Conservation (phyloP, 2,797 vertebrate genomes). For the Lithobates pipiens region DNA sequence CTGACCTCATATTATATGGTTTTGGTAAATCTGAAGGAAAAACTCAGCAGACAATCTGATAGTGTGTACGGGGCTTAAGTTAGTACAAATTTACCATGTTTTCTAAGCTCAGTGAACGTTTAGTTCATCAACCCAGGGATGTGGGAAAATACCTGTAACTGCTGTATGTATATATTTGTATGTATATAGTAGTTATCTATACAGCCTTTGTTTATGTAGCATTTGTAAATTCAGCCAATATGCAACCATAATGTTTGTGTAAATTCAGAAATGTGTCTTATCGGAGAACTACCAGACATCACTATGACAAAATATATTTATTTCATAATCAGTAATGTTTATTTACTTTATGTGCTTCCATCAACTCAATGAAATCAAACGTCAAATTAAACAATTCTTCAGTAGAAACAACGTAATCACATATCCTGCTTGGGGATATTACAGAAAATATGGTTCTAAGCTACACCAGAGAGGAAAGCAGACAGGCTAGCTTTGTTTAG, state of each 20-base stretch:
- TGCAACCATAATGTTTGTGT: neutral
- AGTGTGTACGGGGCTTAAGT: too few relatives aligned
- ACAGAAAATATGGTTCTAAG: neutral
- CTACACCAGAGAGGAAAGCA: neutral
- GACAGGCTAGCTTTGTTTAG: slow-evolving; percentile 67
- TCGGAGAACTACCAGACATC: neutral
- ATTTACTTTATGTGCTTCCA: neutral
- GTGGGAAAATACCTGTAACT: neutral
- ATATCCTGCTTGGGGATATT: neutral
- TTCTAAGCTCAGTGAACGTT: neutral
- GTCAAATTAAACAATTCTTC: neutral
- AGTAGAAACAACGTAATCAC: neutral
- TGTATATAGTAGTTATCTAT: neutral
- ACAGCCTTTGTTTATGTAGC: neutral
- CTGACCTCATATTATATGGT: too few relatives aligned
- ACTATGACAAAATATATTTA: neutral
- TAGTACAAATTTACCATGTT: neutral
- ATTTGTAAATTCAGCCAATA: neutral
- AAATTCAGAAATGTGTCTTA: neutral
- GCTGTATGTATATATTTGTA: neutral
- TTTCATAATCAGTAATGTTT: neutral
- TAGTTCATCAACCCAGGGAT: neutral
- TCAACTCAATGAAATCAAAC: too few relatives aligned
- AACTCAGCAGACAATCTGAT: too few relatives aligned
- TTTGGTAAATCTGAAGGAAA: too few relatives aligned